Base-by-base conservation (phyloP, 1,140 invertebrate genomes). In the Drosophila mauritiana region DNA sequence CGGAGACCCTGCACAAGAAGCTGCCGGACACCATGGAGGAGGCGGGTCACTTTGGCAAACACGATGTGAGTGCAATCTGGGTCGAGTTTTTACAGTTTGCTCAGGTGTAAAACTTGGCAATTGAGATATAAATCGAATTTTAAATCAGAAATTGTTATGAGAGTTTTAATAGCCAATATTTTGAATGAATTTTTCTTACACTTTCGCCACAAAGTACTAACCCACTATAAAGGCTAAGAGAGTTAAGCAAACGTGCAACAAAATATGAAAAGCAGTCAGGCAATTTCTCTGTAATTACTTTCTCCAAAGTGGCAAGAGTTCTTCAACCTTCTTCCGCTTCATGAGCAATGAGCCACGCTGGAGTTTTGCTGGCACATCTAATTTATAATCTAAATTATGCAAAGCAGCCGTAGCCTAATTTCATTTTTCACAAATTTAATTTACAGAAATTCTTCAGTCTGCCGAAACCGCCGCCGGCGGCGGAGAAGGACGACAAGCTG, bases 1-100 rank as follows among this genome's bases (percentile, higher is more conserved):
- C 96, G 0, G 96, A 97, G 92, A 96, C 96, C 0, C 91, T 95
- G 20, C 94, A 96, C 64, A 93, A 94, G 51, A 94, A 94, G 68
- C 92, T 96, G 31, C 96, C 96, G 15, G 95, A 96, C 73, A 96
- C 95, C 4, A 86, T 96, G 17, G 93, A 95, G 55, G 95, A 97
- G 78, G 96, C 95, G 1, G 94, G 95, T 78, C 91, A 94, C 20
- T 96, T 96, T 79, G 95, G 95, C 20, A 94, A 93, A 59, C 93
- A 94, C 75, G 94, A 96, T 75, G 91, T 92, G 77, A 88, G 90
- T 67, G 34, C 46, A 62, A 11, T 45, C 31, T 31, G 4, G 43
- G 3, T 12, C 1, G 4, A 10, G 1, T 31, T 31, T 34, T 13
- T 46, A 12, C 12, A 11, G 36, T 20, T 4, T 27, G n/a, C 8